Percentiles rank a stretch among this genome's conserved stretches.
These are phyloP conservation scores for Propithecus perrieri DNA, from an alignment of 2,797 vertebrate species.

Conservation along the genomic window DNA sequence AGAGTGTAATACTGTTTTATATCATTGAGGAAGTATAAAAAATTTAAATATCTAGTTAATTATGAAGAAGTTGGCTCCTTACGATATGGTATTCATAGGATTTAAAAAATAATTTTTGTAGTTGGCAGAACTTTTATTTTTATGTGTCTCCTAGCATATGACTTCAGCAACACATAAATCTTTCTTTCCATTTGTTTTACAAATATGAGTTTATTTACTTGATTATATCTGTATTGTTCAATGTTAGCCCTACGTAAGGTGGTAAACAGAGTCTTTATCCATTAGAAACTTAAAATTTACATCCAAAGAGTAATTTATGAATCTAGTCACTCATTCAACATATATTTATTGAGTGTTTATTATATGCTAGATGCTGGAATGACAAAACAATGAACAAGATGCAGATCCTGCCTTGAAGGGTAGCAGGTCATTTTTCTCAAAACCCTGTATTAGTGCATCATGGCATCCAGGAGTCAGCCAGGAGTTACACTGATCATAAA, in stretches of 20 bases:
- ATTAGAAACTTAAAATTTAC: slow-evolving; percentile 33
- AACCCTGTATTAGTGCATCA: slow-evolving; percentile 7
- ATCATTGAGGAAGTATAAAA: neutral
- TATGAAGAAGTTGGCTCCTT: slow-evolving; percentile 15
- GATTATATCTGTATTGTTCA: neutral
- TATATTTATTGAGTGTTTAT: slow-evolving; percentile 54
- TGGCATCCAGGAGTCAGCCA: slow-evolving; percentile 43
- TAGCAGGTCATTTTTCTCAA: slow-evolving; percentile 36
- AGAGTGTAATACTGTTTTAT: neutral
- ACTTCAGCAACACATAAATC: neutral
- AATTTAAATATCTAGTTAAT: neutral
- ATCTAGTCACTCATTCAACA: neutral
- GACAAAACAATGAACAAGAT: slow-evolving; percentile 10
- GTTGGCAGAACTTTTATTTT: slow-evolving; percentile 19
- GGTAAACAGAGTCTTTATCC: slow-evolving; percentile 5
- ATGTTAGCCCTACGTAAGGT: neutral
- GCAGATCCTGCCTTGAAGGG: neutral
- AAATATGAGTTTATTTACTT: neutral
- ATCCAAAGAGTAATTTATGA: slow-evolving; percentile 18
- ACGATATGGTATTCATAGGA: neutral
- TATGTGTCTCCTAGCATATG: neutral
- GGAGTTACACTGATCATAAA: slow-evolving; percentile 61
- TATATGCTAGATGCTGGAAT: neutral
- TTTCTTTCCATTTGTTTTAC: neutral
- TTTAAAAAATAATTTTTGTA: slow-evolving; percentile 28